A percentile compares a stretch with the other conserved stretches of the same genome.
These are phyloP conservation scores for Luehdorfia chinensis DNA, from an alignment of 1,140 invertebrate species.

Conservation along the genomic window DNA sequence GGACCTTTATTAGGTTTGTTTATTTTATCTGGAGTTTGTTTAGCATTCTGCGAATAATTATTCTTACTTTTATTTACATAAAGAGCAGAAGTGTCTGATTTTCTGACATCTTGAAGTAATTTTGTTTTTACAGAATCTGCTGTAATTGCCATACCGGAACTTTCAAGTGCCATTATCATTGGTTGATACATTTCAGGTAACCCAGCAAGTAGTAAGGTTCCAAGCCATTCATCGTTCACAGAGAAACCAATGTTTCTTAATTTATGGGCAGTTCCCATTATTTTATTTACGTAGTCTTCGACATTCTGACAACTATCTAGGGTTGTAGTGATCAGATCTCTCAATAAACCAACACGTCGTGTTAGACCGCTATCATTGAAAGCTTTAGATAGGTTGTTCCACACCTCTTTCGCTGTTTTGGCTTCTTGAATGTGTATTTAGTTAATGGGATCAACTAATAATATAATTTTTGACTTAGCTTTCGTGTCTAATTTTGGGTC, in stretches of 20 bases:
- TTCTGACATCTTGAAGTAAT: conserved; percentile 18
- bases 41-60: not conserved
- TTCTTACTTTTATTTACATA: conserved; percentile 14
- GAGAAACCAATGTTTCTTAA: not conserved
- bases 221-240: conserved; percentile 12
- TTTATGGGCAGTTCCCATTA: conserved; percentile 3
- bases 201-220: conserved; percentile 7
- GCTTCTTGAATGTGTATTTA: not conserved
- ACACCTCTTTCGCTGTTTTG: not conserved
- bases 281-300: conserved; percentile 8
- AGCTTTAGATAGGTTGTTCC: conserved; percentile 4
- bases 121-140: conserved; percentile 17
- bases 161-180: conserved; percentile 22
- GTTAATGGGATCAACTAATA: not conserved
- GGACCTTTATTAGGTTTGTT: conserved; percentile 16
- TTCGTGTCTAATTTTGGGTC: not conserved
- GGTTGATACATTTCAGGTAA: conserved; percentile 17
- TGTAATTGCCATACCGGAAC: conserved; percentile 18
- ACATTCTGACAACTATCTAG: not conserved
- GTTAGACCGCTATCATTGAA: conserved; percentile 6
- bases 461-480: not conserved
- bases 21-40: conserved; percentile 10
- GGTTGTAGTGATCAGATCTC: conserved; percentile 5
- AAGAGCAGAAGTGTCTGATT: conserved; percentile 5
- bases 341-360: not conserved